Evolutionary conservation across 1,140 invertebrate genomes (phyloP).

Genomic region (Mesaphorura yosii): DNA sequence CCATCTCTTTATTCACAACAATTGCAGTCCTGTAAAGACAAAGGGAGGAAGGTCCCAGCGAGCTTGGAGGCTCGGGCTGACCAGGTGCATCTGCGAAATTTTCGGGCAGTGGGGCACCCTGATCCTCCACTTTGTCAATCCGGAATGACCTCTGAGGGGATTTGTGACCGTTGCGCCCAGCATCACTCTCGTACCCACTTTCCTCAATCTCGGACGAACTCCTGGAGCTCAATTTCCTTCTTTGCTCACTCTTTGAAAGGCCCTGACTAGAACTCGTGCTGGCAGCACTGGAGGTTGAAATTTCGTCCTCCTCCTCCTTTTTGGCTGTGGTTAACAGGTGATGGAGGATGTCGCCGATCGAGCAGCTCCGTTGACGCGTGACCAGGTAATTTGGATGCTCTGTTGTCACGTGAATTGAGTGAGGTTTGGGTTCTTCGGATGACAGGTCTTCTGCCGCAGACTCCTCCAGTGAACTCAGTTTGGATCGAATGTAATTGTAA

Average conservation of each 20-base stretch:
- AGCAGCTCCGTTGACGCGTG: neutral
- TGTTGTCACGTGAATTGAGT: neutral
- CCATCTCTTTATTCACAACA: too few species aligned
- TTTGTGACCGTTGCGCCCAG: slow-evolving; percentile 17
- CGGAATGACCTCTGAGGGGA: slow-evolving; percentile 19
- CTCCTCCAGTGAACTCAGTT: slow-evolving; percentile 32
- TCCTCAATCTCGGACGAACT: slow-evolving; percentile 4
- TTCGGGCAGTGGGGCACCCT: neutral
- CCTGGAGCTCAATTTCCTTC: neutral
- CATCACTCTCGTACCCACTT: slow-evolving; percentile 30
- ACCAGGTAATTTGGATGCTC: neutral
- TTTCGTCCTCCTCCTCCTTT: slow-evolving; percentile 8
- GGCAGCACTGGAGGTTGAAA: slow-evolving; percentile 2
- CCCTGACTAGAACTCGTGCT: slow-evolving; percentile 1
- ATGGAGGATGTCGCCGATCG: slow-evolving; percentile 19
- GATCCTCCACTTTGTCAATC: neutral
- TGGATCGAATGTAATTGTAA: slow-evolving; percentile 35
- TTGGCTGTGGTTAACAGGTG: slow-evolving; percentile 21
- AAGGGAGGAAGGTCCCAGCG: too few species aligned
- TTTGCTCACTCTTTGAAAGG: neutral
- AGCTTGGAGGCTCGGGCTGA: too few species aligned
- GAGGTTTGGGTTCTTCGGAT: neutral
- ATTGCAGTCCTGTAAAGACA: too few species aligned
- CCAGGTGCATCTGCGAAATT: too few species aligned
- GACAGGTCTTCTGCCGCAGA: neutral